Base-by-base conservation (phyloP, 2,888 invertebrate genomes). In the Athrips mouffetella region DNA sequence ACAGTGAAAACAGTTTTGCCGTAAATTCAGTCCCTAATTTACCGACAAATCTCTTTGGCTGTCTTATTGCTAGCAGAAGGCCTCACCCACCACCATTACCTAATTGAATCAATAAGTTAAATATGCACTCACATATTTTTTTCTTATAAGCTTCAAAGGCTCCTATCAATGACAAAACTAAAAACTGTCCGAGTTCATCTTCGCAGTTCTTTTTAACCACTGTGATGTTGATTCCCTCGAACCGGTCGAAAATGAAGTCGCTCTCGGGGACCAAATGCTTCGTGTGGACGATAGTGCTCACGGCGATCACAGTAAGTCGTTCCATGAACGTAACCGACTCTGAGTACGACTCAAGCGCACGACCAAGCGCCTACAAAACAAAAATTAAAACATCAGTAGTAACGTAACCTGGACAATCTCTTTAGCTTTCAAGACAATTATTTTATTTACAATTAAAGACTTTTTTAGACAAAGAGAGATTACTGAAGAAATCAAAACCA, bases 131-230 rank as follows among this genome's bases (percentile, higher is more conserved):
- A 86, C 86, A 57, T 81, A 87, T 81, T 79, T 79, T 50, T 82
- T 84, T 41, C 86, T 83, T 41, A 87, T n/a, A 74, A 1, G 87
- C 86, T 8, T 84, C 80, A 51, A 82, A 84, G n/a, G 84, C 78
- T 49, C 79, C 73, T 4, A 53, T 63, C 7, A 87, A 53, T 1
- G 79, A 65, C 0, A 75, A 71, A 50, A 73, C 80, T 1, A 85
- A 52, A 35, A 83, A 85, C 49, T 84, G 77, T 0, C 83, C 82
- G 3, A 72, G 45, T 31, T 80, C 80, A 49, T 86, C 71, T 0
- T 54, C 59, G 50, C 84, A 84, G 44, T 70, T 73, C 41, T 73
- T 71, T 55, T 81, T 85, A 11, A 87, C 54, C 46, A 84, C 69
- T 42, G 62, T 65, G 11, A 87, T 50, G 20, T 63, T 68, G 0